These are phyloP conservation scores for Aselliscus stoliczkanus DNA, from an alignment of 2,797 vertebrate species.

Conservation along the genomic window DNA sequence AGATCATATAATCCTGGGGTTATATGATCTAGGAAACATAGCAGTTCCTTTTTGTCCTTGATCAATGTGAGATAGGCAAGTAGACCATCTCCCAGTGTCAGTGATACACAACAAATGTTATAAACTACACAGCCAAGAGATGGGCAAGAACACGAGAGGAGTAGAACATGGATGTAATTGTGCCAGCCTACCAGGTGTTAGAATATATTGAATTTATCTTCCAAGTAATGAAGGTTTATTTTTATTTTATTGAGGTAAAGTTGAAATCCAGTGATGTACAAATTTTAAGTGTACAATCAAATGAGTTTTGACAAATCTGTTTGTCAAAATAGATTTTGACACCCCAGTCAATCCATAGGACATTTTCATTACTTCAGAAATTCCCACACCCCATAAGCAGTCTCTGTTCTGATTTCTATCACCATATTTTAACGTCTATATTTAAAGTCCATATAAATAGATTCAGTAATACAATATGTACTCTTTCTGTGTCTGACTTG, in stretches of 20 bases:
- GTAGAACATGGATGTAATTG: neutral
- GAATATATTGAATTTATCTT: neutral
- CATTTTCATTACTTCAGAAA: neutral
- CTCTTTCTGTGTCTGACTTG: neutral
- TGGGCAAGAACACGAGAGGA: neutral
- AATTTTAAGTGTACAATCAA: neutral
- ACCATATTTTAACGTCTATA: neutral
- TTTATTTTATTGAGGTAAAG: neutral
- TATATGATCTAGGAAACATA: neutral
- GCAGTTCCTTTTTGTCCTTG: neutral
- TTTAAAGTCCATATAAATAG: neutral
- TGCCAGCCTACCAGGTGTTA: neutral
- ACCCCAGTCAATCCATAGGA: neutral
- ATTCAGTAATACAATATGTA: neutral
- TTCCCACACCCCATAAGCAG: neutral
- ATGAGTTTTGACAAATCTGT: neutral
- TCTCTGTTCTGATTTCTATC: neutral
- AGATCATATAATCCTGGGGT: neutral
- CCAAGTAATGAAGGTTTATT: neutral
- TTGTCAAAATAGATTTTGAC: too few species aligned
- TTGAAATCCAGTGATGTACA: neutral
- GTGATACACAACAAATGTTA: neutral
- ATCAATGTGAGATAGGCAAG: neutral
- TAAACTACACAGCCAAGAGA: neutral
- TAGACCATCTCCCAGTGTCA: neutral